Conservation (phyloP, 2,888 invertebrate species). For the Melipona beecheii region DNA sequence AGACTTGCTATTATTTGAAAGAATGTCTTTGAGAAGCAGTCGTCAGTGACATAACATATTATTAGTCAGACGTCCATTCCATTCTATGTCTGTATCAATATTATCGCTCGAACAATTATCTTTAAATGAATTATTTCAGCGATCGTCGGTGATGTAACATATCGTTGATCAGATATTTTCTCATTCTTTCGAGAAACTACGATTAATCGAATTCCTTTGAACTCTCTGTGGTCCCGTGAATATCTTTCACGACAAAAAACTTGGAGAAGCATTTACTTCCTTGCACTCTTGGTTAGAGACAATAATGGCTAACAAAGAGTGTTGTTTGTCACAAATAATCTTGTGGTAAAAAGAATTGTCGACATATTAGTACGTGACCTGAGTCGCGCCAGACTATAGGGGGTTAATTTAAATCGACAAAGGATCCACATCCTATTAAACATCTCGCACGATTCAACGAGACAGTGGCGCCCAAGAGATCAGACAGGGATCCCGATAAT, state of each 20-base stretch:
- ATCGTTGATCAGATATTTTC: not conserved
- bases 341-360: too few relatives aligned
- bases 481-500: conserved; percentile 61
- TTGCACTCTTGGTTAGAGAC: too few relatives aligned
- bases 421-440: not conserved
- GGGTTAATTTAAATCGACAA: not conserved
- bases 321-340: too few relatives aligned
- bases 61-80: not conserved
- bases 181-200: too few relatives aligned
- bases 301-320: too few relatives aligned
- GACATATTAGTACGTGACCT: too few relatives aligned
- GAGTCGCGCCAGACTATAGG: too few relatives aligned
- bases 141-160: not conserved
- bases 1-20: not conserved
- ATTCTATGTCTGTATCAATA: not conserved
- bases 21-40: not conserved
- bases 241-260: too few relatives aligned
- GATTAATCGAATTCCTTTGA: not conserved
- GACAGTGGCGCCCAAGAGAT: conserved; percentile 17
- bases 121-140: not conserved
- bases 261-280: too few relatives aligned
- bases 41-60: not conserved
- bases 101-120: not conserved
- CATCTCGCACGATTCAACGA: not conserved
- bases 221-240: not conserved